These are phyloP conservation scores for Sebastes matsubarae DNA, from an alignment of 2,797 vertebrate genomes.

Conservation along the genomic window DNA sequence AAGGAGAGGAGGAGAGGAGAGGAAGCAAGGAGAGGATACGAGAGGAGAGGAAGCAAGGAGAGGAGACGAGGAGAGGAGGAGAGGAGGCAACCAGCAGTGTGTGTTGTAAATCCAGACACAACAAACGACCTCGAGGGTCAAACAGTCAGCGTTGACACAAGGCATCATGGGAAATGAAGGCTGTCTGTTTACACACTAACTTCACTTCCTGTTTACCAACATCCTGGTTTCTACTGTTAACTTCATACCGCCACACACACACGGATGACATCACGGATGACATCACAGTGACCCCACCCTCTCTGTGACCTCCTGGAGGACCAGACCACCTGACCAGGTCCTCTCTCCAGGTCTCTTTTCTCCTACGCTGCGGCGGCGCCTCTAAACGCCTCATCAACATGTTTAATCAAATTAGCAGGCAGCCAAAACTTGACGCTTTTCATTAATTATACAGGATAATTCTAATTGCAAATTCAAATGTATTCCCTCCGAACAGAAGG, in stretches of 20 bases:
- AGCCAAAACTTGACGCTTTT: constrained; percentile 95
- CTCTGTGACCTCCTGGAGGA: not conserved
- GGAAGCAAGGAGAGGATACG: not conserved
- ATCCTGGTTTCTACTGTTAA: not conserved
- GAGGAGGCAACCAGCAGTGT: not conserved
- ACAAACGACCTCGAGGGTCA: not conserved
- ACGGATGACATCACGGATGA: not conserved
- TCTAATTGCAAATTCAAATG: constrained; percentile 98
- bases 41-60: too few relatives aligned
- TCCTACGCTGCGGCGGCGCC: constrained; percentile 71
- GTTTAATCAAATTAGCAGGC: constrained; percentile 96
- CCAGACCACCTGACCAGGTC: not conserved
- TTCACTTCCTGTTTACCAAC: not conserved
- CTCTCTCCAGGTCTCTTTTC: not conserved
- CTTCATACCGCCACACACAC: not conserved
- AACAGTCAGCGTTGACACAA: not conserved
- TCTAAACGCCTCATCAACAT: constrained; percentile 93
- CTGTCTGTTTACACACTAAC: not conserved
- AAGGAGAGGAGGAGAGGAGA: not conserved
- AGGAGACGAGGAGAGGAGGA: not conserved
- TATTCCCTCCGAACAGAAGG: constrained; percentile 96
- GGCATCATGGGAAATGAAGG: constrained; percentile 27
- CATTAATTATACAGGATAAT: constrained; percentile 99
- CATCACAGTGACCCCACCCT: not conserved
- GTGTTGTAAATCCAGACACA: not conserved